phyloP scores from a whole-genome alignment of 2,113 vertebrate genomes.

The Periophthalmus modestus region DNA sequence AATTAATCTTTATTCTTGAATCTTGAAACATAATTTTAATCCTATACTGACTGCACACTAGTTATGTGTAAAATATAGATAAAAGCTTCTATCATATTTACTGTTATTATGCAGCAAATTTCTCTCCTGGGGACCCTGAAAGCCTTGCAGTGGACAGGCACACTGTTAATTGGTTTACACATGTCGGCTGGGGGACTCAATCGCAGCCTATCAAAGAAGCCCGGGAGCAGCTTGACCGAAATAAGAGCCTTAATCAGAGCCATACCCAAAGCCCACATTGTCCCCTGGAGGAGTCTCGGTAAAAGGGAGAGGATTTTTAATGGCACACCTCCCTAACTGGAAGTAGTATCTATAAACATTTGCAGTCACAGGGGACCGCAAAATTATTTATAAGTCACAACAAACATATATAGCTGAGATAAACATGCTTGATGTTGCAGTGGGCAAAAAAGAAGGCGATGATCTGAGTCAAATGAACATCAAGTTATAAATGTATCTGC shows the following conservation, averaged over 20 bases:
- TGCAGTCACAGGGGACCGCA: constrained; percentile 13
- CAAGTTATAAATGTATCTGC: background rate
- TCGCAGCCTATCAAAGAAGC: constrained; percentile 26
- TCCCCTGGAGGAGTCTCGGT: constrained; percentile 12
- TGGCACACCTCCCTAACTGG: constrained; percentile 9
- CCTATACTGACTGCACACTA: background rate
- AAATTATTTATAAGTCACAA: constrained; percentile 32
- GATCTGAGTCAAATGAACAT: background rate
- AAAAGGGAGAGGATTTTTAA: constrained; percentile 23
- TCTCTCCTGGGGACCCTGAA: background rate
- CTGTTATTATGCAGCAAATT: background rate
- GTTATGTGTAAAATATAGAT: background rate
- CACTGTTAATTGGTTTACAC: constrained; percentile 41
- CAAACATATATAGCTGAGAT: background rate
- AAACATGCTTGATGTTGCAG: background rate
- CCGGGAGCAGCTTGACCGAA: constrained; percentile 35
- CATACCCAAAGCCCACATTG: constrained; percentile 4
- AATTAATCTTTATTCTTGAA: too few relatives aligned
- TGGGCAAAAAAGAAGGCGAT: background rate
- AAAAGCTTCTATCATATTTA: background rate
- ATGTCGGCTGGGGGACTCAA: constrained; percentile 21
- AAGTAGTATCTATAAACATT: constrained; percentile 9
- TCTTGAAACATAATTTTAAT: too few relatives aligned
- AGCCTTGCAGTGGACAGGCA: constrained; percentile 15
- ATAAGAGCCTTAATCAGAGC: constrained; percentile 12